Percentiles rank a stretch among this genome's conserved stretches.
Evolutionary conservation across 2,797 vertebrate species (phyloP).

Genomic region (Aythya fuligula): DNA sequence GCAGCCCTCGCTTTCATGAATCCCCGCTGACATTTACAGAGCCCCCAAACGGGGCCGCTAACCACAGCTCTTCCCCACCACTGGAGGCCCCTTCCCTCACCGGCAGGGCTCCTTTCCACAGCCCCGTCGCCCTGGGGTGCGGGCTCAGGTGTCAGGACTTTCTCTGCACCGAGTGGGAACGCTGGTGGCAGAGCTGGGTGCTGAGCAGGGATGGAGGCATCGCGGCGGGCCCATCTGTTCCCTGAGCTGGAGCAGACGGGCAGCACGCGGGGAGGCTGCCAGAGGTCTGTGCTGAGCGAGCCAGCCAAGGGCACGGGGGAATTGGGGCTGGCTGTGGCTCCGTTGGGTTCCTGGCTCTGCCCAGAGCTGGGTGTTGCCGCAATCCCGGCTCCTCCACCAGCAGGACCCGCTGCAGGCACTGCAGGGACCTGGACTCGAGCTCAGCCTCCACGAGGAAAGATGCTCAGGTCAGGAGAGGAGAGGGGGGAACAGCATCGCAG

Average conservation of each 20-base stretch:
- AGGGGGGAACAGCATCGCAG: not conserved
- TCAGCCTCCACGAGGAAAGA: not conserved
- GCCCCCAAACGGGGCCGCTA: not conserved
- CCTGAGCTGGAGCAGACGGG: not conserved
- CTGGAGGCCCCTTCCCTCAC: not conserved
- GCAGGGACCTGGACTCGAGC: not conserved
- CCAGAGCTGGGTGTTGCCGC: not conserved
- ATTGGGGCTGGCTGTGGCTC: not conserved
- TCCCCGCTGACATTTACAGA: not conserved
- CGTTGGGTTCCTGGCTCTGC: not conserved
- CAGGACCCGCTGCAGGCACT: not conserved
- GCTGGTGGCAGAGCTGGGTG: not conserved
- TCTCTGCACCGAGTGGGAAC: not conserved
- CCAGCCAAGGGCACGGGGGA: not conserved
- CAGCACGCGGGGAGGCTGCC: not conserved
- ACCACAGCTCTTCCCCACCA: not conserved
- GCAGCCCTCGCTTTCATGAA: not conserved
- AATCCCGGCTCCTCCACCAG: not conserved
- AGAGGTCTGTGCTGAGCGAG: not conserved
- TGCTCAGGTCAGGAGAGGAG: not conserved
- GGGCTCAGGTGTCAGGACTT: accelerated
- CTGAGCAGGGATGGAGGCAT: not conserved
- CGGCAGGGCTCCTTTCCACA: not conserved
- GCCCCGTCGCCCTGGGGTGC: accelerated
- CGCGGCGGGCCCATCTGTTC: not conserved